Conservation (phyloP, 2,113 vertebrate genomes). For the Dasyurus viverrinus region DNA sequence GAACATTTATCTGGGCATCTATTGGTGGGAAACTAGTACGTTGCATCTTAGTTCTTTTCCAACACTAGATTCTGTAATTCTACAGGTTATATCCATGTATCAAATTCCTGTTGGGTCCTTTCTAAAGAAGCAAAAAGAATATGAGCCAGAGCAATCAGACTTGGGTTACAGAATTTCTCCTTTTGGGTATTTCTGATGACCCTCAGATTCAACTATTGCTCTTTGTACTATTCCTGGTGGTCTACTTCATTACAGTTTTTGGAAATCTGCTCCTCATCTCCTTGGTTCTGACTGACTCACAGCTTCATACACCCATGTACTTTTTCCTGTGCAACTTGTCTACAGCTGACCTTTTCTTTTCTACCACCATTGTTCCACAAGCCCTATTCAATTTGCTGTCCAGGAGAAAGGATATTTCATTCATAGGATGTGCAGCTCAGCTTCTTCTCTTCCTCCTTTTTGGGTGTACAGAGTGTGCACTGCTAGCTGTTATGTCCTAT, state of each 20-base stretch:
- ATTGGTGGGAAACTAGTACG: neutral
- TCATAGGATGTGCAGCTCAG: slow-evolving; percentile 57
- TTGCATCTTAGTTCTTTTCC: neutral
- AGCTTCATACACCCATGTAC: slow-evolving; percentile 70
- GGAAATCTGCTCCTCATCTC: slow-evolving; percentile 71
- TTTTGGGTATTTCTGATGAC: slow-evolving; percentile 66
- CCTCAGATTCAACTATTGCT: slow-evolving; percentile 56
- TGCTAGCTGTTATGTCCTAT: slow-evolving; percentile 62
- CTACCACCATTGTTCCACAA: slow-evolving; percentile 67
- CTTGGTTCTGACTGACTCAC: slow-evolving; percentile 55
- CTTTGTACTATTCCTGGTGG: slow-evolving; percentile 62
- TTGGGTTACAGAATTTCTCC: slow-evolving; percentile 61
- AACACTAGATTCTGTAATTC: neutral
- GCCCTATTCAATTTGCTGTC: slow-evolving; percentile 68
- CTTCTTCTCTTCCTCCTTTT: slow-evolving; percentile 59
- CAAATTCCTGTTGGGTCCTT: neutral
- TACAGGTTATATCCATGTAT: neutral
- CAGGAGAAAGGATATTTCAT: slow-evolving; percentile 62
- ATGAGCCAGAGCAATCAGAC: slow-evolving; percentile 61
- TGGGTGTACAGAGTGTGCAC: slow-evolving; percentile 54
- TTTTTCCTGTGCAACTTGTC: slow-evolving; percentile 73
- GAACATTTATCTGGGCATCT: neutral
- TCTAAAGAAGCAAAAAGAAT: neutral
- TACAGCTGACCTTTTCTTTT: slow-evolving; percentile 74
- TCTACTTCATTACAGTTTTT: slow-evolving; percentile 70